Base-by-base conservation (phyloP, 2,888 invertebrate genomes). In the Drosophila pseudotakahashii region DNA sequence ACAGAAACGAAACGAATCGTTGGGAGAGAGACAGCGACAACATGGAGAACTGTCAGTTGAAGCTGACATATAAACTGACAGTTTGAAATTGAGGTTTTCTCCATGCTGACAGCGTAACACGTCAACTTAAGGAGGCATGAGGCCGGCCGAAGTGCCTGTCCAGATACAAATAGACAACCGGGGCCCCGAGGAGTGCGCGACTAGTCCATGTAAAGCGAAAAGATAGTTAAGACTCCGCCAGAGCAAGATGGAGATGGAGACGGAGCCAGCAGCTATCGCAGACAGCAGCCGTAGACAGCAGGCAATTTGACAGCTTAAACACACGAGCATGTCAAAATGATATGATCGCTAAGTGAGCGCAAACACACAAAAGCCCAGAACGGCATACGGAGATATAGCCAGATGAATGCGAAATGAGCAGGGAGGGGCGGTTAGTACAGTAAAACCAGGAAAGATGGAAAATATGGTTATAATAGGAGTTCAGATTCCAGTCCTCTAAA, bases 51-150 rank as follows among this genome's bases (percentile, higher is more conserved):
- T 90, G 90, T 89, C 90, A 90, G 90, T 90, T 90, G 83, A 83
- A 87, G 90, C 90, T 89, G 90, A 90, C 90, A 90, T 79, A 89
- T 88, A 86, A 90, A 90, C 89, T 90, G 89, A 90, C 89, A 90
- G 90, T 87, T 89, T 89, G 84, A 90, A 90, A 90, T 90, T 90
- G 89, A 90, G 90, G 90, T 90, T 85, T 88, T 88, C 84, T 88
- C 84, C 78, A 81, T 76, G 84, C 89, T 86, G 84, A 85, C 89
- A 88, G 89, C 89, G 87, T 88, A 83, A 79, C 84, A 85, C 87
- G 87, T 88, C 84, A 85, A 87, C 81, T 83, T 85, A 88, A 83
- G 86, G 78, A 85, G 86, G 83, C 88, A 88, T 81, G 84, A 81
- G 81, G 85, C 88, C 81, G 68, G 39, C 62, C 55, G 81, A 81